phyloP scores from a whole-genome alignment of 2,888 invertebrate species.

The Thelaira solivaga region DNA sequence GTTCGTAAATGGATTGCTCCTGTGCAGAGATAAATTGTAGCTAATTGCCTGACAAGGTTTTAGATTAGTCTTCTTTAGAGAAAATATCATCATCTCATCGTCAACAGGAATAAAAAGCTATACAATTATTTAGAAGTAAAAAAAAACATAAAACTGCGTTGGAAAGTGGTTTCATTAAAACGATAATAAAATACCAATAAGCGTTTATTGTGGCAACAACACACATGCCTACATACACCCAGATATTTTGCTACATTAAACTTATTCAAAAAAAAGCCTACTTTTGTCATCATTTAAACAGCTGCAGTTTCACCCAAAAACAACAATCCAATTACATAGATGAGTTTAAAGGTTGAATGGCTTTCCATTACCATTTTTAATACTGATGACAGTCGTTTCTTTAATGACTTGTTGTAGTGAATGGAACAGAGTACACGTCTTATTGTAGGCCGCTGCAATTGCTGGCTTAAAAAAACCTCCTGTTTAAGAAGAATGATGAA shows the following conservation, averaged over 20 bases:
- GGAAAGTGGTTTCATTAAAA: constrained; percentile 62
- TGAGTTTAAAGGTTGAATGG: not conserved
- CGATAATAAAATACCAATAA: constrained; percentile 63
- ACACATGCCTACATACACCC: not conserved
- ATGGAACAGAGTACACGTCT: not conserved
- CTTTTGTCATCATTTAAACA: constrained; percentile 61
- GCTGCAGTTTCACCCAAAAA: constrained; percentile 41
- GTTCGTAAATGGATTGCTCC: constrained; percentile 13
- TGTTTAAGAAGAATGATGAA: no score
- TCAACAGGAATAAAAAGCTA: not conserved
- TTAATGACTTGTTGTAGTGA: not conserved
- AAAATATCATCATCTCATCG: constrained; percentile 4
- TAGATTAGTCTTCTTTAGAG: constrained; percentile 38
- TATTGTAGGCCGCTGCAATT: constrained; percentile 44
- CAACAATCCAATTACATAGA: constrained; percentile 33
- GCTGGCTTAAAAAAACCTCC: not conserved
- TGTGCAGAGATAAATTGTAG: constrained; percentile 23
- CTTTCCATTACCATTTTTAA: constrained; percentile 29
- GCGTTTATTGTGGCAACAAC: constrained; percentile 44
- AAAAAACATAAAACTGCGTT: constrained; percentile 43
- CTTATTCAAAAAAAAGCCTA: not conserved
- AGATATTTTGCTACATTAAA: constrained; percentile 31
- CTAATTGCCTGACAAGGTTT: constrained; percentile 58
- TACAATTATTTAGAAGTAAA: no score
- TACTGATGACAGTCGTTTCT: not conserved